Conservation (phyloP, 2,888 invertebrate species). For the Rhamnusium bicolor region DNA sequence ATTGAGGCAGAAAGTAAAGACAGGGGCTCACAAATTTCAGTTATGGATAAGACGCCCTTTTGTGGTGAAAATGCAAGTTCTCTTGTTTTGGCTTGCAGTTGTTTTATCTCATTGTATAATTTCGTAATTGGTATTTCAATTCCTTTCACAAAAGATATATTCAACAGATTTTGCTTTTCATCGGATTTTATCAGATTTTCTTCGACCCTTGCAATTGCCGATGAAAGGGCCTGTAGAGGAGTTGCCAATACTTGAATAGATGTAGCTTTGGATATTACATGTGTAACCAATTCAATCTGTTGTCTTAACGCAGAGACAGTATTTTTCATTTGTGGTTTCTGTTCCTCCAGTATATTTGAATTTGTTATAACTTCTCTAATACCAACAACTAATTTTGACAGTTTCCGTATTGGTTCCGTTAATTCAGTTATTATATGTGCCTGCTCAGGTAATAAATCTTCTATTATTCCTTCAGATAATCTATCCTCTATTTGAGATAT, state of each 20-base stretch:
- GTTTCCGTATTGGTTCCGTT: neutral
- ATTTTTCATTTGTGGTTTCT: conserved; percentile 38
- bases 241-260: conserved; percentile 17
- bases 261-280: conserved; percentile 30
- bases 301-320: conserved; percentile 39
- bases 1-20: conserved; percentile 29
- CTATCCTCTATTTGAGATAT: neutral
- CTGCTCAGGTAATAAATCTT: no score
- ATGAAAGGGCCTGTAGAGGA: neutral
- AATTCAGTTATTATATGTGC: neutral
- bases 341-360: neutral
- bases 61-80: neutral
- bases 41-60: conserved; percentile 35
- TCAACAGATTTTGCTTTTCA: conserved; percentile 8
- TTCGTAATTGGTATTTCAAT: neutral
- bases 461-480: neutral
- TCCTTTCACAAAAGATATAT: neutral
- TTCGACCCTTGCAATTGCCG: conserved; percentile 33
- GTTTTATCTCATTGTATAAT: conserved; percentile 14
- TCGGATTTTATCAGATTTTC: conserved; percentile 33
- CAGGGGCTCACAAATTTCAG: conserved; percentile 43
- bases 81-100: neutral
- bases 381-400: neutral
- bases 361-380: no score
- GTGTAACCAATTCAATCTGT: conserved; percentile 34